Evolutionary conservation across 1,140 invertebrate genomes (phyloP), one percentile per base, ranked within the genome.

Genomic region (Bombus balteatus): DNA sequence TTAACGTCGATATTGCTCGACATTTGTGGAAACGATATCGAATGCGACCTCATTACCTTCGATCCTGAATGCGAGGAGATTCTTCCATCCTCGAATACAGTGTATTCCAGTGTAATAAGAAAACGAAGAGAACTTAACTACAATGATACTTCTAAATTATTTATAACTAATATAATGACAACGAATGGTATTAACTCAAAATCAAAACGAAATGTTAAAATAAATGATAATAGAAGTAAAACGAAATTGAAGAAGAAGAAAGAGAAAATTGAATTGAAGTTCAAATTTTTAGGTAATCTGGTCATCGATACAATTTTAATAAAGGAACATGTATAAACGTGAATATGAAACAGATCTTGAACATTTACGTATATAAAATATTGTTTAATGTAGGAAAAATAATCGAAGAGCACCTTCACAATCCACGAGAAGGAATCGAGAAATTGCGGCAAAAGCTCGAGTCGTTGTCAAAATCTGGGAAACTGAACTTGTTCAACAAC

Each of bases 251-350:
- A 85, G 34, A 84, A 73, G 41, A 87, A 87, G 71, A 91, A 75
- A 72, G 90, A 93, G 12, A 93, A 85, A 47, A 91, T 94, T 47
- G 93, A 93, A 66, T 89, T 94, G n/a, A 94, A 92, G 53, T 93
- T 93, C 62, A 89, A 89, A 65, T 84, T 94, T 28, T 81, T 94
- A 70, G 92, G 92, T 92, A 81, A 88, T 72, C n/a, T 32, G 75
- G 22, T 18, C 25, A 8, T 70, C 34, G 70, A 70, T 47, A 72
- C 41, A 41, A 12, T 39, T n/a, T 39, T 72, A 72, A 47, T 73
- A 34, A 66, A 66, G 15, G 13, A 65, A 32, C n/a, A 5, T 32
- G 4, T 32, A 6, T 32, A 13, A 32, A 65, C 43, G 4, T 47
- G 2, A 65, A 32, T 65, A 34, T n/a, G 59, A n/a, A 62, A n/a